Percentiles rank a stretch among this genome's conserved stretches.
Evolutionary conservation across 2,888 invertebrate species (phyloP).

Genomic region (Athripsodes cinereus): DNA sequence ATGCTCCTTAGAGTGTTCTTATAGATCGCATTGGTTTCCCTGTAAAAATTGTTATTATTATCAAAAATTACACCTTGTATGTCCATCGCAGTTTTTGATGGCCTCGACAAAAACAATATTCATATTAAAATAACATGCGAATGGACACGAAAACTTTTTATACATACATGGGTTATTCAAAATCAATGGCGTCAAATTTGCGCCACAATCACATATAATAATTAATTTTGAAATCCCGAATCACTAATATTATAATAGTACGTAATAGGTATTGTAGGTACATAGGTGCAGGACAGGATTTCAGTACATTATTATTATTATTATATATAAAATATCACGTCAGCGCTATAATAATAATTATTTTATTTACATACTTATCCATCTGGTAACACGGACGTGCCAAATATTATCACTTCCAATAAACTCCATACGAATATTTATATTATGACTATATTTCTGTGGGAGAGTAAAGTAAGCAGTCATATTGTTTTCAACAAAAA

Average conservation of each 20-base stretch:
- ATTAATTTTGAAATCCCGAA: not conserved
- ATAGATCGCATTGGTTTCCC: no score
- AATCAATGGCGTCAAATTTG: not conserved
- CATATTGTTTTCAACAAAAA: not conserved
- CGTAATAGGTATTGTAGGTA: not conserved
- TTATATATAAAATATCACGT: not conserved
- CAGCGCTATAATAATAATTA: not conserved
- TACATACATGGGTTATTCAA: no score
- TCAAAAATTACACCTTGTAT: no score
- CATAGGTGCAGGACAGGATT: no score
- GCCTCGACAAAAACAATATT: no score
- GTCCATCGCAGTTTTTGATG: no score
- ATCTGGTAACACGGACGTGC: not conserved
- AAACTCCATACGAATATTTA: not conserved
- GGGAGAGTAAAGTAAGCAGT: not conserved
- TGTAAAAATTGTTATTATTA: no score
- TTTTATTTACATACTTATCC: not conserved
- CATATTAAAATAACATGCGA: no score
- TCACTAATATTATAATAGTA: not conserved
- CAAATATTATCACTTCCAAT: not conserved
- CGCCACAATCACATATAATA: not conserved
- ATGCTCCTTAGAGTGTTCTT: no score
- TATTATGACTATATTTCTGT: not conserved
- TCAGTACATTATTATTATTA: no score
- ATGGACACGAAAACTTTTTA: no score